These are phyloP conservation scores for Corvus moneduloides DNA, from an alignment of 2,113 vertebrate species.

Conservation along the genomic window DNA sequence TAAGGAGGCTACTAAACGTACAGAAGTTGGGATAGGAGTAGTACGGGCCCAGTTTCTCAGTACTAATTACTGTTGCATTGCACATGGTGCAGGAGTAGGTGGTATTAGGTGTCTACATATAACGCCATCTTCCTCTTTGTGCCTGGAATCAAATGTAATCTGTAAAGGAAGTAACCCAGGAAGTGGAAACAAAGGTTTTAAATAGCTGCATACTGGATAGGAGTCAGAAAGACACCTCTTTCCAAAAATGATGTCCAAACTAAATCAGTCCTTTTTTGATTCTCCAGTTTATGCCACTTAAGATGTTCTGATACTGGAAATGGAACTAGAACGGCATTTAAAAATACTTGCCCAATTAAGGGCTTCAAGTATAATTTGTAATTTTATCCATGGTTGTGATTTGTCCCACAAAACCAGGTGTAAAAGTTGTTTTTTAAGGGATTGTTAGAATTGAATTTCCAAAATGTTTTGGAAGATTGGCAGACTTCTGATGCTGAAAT, in stretches of 20 bases:
- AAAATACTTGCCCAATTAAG: neutral
- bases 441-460: neutral
- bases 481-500: neutral
- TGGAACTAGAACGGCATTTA: neutral
- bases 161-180: neutral
- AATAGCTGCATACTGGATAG: neutral
- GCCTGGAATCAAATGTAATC: neutral
- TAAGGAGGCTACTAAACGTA: neutral
- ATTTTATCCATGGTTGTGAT: neutral
- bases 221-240: neutral
- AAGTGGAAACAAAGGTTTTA: neutral
- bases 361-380: neutral
- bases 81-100: accelerated
- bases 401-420: neutral
- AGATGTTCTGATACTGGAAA: neutral
- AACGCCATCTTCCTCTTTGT: neutral
- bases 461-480: neutral
- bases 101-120: neutral
- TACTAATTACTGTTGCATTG: neutral
- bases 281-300: neutral
- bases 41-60: neutral
- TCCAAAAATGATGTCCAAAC: neutral
- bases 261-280: neutral
- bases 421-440: neutral
- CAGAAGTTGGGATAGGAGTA: neutral